Conservation (phyloP, 2,888 invertebrate species). For the Calameuta idolon region DNA sequence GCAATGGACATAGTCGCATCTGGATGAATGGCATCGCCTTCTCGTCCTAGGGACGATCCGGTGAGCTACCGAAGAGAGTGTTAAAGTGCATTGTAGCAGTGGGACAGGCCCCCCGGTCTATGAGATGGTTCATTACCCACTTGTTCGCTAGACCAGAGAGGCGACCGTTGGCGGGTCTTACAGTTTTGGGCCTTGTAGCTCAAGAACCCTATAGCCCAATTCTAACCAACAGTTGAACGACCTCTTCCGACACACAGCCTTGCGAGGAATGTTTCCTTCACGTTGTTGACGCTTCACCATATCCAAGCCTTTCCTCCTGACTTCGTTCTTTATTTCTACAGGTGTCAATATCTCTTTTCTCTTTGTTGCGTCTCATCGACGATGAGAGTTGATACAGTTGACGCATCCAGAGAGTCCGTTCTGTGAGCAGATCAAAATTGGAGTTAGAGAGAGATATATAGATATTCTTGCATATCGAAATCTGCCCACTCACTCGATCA, state of each 20-base stretch:
- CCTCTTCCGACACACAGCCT: constrained; percentile 1
- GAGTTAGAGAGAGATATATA: constrained; percentile 15
- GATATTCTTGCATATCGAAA: neutral
- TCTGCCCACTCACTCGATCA: neutral
- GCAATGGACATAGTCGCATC: neutral
- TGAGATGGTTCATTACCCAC: neutral
- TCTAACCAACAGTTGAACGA: neutral
- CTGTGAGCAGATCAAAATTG: neutral
- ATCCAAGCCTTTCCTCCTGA: neutral
- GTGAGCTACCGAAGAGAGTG: neutral
- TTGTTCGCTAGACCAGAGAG: neutral
- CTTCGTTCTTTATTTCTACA: neutral
- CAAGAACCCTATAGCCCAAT: neutral
- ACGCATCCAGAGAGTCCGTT: neutral
- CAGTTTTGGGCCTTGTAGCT: neutral
- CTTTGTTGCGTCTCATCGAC: neutral
- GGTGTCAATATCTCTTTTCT: neutral
- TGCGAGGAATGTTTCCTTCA: neutral
- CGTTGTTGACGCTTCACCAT: neutral
- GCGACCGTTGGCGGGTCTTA: neutral
- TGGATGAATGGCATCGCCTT: neutral
- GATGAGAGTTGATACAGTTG: neutral
- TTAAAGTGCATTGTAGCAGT: neutral
- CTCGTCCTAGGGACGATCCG: neutral
- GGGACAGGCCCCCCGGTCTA: neutral